phyloP scores from a whole-genome alignment of 2,888 invertebrate genomes.

The Drosophila merina region DNA sequence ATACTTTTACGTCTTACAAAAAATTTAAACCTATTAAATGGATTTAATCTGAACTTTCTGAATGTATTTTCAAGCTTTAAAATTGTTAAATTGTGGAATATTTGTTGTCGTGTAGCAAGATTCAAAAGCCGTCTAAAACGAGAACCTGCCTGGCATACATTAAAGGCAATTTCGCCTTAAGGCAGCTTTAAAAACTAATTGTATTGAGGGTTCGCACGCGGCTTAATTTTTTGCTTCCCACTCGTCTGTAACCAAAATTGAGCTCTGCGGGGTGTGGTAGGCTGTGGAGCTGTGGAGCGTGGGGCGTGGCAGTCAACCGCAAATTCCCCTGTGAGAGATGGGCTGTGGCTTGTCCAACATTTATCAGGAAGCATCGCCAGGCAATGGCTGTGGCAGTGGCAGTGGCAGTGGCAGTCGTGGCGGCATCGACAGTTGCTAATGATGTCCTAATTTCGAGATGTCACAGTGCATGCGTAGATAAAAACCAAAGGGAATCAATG shows the following conservation, averaged over 20 bases:
- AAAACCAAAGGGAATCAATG: slow-evolving; percentile 29
- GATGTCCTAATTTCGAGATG: slow-evolving; percentile 80
- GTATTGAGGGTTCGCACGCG: slow-evolving; percentile 42
- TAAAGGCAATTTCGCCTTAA: slow-evolving; percentile 34
- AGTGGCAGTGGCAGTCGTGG: slow-evolving; percentile 32
- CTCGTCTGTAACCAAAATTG: slow-evolving; percentile 14
- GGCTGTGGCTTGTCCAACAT: slow-evolving; percentile 46
- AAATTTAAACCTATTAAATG: background rate
- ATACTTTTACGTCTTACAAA: background rate
- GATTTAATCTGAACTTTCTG: no score
- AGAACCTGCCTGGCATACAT: slow-evolving; percentile 12
- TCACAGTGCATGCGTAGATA: slow-evolving; percentile 68
- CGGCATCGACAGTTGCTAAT: slow-evolving; percentile 79
- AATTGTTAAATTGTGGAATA: background rate
- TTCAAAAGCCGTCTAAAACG: slow-evolving; percentile 2
- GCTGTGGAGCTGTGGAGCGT: background rate
- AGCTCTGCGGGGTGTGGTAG: slow-evolving; percentile 14
- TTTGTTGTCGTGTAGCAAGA: slow-evolving; percentile 2
- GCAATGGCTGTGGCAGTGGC: slow-evolving; percentile 26
- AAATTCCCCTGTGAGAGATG: slow-evolving; percentile 27
- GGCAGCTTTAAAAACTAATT: slow-evolving; percentile 40
- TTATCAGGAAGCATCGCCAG: slow-evolving; percentile 70
- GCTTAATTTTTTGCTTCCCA: slow-evolving; percentile 22
- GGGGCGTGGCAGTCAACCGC: slow-evolving; percentile 24
- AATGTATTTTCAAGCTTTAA: background rate